Evolutionary conservation across 2,888 invertebrate species (phyloP).

Genomic region (Cerastoderma edule): DNA sequence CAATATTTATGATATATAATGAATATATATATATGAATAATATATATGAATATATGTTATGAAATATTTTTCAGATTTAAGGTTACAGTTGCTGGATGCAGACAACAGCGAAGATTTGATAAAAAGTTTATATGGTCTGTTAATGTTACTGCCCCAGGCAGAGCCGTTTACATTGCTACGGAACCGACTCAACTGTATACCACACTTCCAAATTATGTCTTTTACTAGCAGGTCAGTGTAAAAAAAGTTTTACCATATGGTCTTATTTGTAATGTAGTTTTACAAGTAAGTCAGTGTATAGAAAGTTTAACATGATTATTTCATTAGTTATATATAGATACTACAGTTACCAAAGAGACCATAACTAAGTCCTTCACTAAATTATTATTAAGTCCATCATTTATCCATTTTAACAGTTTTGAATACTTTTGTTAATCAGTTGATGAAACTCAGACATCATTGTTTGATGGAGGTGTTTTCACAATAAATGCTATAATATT

Average conservation of each 20-base stretch:
- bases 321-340: too few relatives aligned
- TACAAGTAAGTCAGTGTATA: neutral
- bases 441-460: too few relatives aligned
- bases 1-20: neutral
- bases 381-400: too few relatives aligned
- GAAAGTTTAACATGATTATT: too few relatives aligned
- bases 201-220: constrained; percentile 85
- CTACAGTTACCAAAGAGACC: too few relatives aligned
- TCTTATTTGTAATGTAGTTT: neutral
- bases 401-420: too few relatives aligned
- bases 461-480: too few relatives aligned
- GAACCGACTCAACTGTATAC: constrained; percentile 92
- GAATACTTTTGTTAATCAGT: too few relatives aligned
- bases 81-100: constrained; percentile 93
- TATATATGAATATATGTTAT: neutral
- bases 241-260: neutral
- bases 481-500: too few relatives aligned
- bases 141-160: constrained; percentile 98
- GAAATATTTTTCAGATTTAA: constrained; percentile 88
- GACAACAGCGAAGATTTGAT: constrained; percentile 91
- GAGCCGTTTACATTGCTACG: constrained; percentile 96
- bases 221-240: constrained; percentile 54
- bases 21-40: neutral
- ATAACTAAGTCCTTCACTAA: too few relatives aligned
- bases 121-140: constrained; percentile 95